Conservation (phyloP, 2,113 vertebrate species). For the Hirundichthys speculiger region DNA sequence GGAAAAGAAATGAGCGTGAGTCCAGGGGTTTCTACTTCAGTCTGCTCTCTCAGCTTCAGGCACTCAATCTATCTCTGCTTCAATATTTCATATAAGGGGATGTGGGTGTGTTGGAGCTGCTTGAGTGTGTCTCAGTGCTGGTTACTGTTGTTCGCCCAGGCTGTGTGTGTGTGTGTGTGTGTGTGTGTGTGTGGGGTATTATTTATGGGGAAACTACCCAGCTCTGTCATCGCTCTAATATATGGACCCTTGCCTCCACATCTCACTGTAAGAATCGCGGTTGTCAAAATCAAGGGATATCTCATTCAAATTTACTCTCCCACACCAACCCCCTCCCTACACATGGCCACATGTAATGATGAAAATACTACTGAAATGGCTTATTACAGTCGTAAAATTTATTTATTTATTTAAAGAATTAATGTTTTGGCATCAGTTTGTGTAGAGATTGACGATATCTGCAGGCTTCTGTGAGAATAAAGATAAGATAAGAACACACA, state of each 20-base stretch:
- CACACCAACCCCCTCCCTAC: background rate
- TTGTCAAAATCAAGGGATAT: constrained; percentile 26
- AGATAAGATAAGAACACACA: constrained; percentile 40
- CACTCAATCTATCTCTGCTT: constrained; percentile 55
- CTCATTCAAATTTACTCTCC: constrained; percentile 31
- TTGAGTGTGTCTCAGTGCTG: constrained; percentile 24
- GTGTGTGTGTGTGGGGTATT: constrained; percentile 47
- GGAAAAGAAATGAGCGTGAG: constrained; percentile 41
- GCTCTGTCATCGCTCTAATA: constrained; percentile 63
- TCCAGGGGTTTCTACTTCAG: constrained; percentile 28
- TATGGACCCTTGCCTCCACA: constrained; percentile 45
- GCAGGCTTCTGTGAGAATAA: constrained; percentile 20
- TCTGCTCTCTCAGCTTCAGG: constrained; percentile 48
- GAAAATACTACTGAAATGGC: constrained; percentile 31
- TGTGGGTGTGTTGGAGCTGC: constrained; percentile 41
- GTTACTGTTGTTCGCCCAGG: constrained; percentile 45
- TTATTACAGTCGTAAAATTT: constrained; percentile 15
- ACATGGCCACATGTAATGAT: constrained; percentile 10
- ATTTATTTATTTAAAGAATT: constrained; percentile 9
- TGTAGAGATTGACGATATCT: constrained; percentile 37
- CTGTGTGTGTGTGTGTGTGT: constrained; percentile 19
- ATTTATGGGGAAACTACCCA: constrained; percentile 73
- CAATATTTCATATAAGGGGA: constrained; percentile 77
- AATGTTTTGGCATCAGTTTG: constrained; percentile 32
- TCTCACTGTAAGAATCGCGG: constrained; percentile 32